Evolutionary conservation across 2,797 vertebrate species (phyloP).

Genomic region (Halcyon badia): DNA sequence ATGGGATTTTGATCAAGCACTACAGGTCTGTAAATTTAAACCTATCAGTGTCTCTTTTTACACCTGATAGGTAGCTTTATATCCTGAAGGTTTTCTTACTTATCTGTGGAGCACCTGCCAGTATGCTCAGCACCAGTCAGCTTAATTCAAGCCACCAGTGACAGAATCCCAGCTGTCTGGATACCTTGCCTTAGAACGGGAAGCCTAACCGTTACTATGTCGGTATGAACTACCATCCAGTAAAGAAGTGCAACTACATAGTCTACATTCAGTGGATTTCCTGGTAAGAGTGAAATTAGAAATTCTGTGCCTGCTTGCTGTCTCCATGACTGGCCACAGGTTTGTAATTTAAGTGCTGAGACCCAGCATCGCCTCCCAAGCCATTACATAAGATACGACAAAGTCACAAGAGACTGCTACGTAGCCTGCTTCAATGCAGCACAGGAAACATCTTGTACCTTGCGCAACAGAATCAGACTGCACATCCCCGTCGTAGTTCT

Average conservation of each 20-base stretch:
- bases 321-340: not conserved
- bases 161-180: not conserved
- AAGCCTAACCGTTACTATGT: not conserved
- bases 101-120: not conserved
- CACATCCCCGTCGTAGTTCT: conserved; percentile 98
- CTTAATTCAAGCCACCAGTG: not conserved
- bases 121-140: not conserved
- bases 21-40: not conserved
- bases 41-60: not conserved
- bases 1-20: not conserved
- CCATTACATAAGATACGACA: not conserved
- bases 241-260: not conserved
- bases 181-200: not conserved
- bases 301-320: not conserved
- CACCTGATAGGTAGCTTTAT: not conserved
- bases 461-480: conserved; percentile 98
- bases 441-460: conserved; percentile 79
- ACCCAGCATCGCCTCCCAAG: not conserved
- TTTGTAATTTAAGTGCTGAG: not conserved
- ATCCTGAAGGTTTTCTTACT: not conserved
- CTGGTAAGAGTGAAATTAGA: not conserved
- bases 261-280: not conserved
- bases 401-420: not conserved
- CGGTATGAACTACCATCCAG: not conserved
- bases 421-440: not conserved